Base-by-base conservation (phyloP, 2,797 vertebrate species). In the Pterois miles region DNA sequence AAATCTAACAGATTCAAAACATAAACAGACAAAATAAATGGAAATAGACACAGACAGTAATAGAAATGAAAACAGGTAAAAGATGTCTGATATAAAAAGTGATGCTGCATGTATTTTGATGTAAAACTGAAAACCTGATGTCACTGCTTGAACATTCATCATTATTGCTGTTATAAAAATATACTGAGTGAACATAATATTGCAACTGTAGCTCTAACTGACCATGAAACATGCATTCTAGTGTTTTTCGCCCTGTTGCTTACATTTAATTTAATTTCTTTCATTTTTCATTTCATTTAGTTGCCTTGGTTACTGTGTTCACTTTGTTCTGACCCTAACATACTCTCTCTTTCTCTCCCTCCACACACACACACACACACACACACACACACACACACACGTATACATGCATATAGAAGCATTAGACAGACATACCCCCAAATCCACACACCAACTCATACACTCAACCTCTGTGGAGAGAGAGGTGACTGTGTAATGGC, bases 271-370 rank as follows among this genome's bases (percentile, higher is more conserved):
- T 52, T 23, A 8, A 53, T 34, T 48, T 65, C 5, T 50, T 34
- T 52, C 13, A 29, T 64, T 60, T 34, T 65, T 69, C 43, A 68
- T 65, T 78, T 67, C 9, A 71, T 76, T 43, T 22, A 14, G 54
- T 79, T 82, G 14, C 76, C 72, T n/a, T 79, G 68, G 80, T 69
- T 69, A 80, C 68, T 18, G 18, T 69, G 22, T 40, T 67, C 14
- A 63, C 13, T 73, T 78, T 48, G 38, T 27, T 62, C 27, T 31
- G 16, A 65, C 18, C 36, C 5, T 5, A 4, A 58, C 29, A 34
- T 4, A 66, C 38, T 56, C 16, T 43, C 16, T 43, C 40, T 43
- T 16, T 43, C 16, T 8, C 40, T 1, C 16, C 5, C 27, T 29
- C 27, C n/a, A 40, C 31, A 46, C 22, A 18, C 4, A 27, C 57